Base-by-base conservation (phyloP, 2,113 vertebrate genomes). In the Rhagologus leucostigma region DNA sequence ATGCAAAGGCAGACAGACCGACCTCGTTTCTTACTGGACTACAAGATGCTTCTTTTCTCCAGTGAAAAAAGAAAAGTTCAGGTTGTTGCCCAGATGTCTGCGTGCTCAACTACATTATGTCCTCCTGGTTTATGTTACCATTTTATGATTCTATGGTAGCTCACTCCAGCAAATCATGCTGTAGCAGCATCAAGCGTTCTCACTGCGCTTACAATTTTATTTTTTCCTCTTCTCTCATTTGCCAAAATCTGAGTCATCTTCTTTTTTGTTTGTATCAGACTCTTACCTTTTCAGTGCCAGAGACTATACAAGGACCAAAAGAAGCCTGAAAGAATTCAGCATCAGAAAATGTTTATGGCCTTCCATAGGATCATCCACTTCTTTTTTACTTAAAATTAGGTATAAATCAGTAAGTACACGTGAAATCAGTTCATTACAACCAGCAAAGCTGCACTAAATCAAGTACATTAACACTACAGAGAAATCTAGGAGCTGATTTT, bases 1-100 rank as follows among this genome's bases (percentile, higher is more conserved):
- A 44, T 0, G 14, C 44, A 19, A 37, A 62, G 24, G 41, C 44
- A 60, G 65, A 47, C 19, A 37, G 23, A 80, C 13, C 0, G 0
- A 52, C 20, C 53, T 56, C 10, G 27, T 46, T 74, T 75, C 64
- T 30, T 44, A 55, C 35, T 49, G 29, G 60, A 29, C 67, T 73
- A 33, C 60, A 64, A 13, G 3, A 10, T 0, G 1, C 59, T 52
- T 63, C 32, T 85, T 62, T 47, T n/a, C 39, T 84, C 49, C 33
- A 75, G 10, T 19, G 39, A 70, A 70, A 77, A 60, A 0, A 46
- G 20, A 35, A 17, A 42, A 46, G 42, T 44, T 37, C 67, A 70
- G 39, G 53, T 3, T 67, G 27, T n/a, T 17, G 2, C n/a, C n/a
- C 59, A 57, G 32, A 26, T 5, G 62, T 6, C 57, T 20, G 6